Evolutionary conservation across 2,113 vertebrate species (phyloP).

Genomic region (Silurus asotus): DNA sequence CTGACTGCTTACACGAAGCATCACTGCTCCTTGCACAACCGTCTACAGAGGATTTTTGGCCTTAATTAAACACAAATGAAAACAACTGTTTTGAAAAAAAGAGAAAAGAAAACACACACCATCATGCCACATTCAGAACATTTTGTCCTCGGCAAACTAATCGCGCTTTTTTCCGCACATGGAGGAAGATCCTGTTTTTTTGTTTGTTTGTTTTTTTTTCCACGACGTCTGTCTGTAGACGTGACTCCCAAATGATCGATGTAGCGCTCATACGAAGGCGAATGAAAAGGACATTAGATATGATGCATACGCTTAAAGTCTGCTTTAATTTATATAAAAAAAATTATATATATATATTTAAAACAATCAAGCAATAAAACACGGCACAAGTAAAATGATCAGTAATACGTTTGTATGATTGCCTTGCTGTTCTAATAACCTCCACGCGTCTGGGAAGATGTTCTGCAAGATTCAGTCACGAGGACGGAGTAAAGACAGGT

Average conservation of each 20-base stretch:
- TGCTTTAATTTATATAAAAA: constrained; percentile 58
- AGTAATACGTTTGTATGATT: background rate
- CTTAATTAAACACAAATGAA: constrained; percentile 53
- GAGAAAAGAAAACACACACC: background rate
- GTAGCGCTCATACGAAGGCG: constrained; percentile 20
- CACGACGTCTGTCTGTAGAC: constrained; percentile 40
- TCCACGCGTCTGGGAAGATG: too few relatives aligned
- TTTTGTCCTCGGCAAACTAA: constrained; percentile 36
- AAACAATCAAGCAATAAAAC: background rate
- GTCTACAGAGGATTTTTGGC: constrained; percentile 39
- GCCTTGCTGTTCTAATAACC: too few relatives aligned
- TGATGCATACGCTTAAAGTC: constrained; percentile 60
- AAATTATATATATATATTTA: too few relatives aligned
- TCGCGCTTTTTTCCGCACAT: constrained; percentile 4
- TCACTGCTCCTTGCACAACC: constrained; percentile 32
- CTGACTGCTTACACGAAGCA: constrained; percentile 44
- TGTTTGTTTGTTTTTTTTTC: constrained; percentile 26
- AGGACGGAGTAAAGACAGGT: too few relatives aligned
- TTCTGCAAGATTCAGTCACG: too few relatives aligned
- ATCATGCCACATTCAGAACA: constrained; percentile 42
- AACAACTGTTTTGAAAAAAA: constrained; percentile 43
- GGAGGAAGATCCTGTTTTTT: background rate
- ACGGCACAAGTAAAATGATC: background rate
- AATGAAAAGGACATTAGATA: constrained; percentile 22
- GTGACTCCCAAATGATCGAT: constrained; percentile 17